phyloP scores from a whole-genome alignment of 64 coral and sea anemone genomes.

The Stichodactyla mertensii region DNA sequence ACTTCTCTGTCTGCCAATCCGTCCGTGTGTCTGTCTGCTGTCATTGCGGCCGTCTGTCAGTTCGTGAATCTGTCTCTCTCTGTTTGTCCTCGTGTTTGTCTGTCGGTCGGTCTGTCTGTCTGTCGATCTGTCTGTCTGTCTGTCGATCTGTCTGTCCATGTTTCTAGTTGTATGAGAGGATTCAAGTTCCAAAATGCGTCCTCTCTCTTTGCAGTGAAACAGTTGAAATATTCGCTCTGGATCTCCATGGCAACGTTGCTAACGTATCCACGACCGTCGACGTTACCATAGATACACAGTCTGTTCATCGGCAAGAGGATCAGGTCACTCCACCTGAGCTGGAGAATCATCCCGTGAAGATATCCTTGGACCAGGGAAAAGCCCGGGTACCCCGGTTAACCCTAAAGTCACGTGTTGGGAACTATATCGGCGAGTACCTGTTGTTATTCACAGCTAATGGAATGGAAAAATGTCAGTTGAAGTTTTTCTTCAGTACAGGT shows the following conservation, averaged over 20 bases:
- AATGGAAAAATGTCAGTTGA: conserved; percentile 32
- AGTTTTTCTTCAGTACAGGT: conserved; percentile 85
- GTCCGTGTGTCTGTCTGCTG: background rate
- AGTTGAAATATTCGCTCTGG: conserved; percentile 41
- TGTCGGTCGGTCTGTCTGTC: background rate
- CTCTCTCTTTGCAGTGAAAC: conserved; percentile 7
- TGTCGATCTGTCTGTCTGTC: background rate
- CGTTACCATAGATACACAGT: conserved; percentile 31
- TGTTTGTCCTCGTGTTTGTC: no score
- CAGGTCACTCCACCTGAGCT: conserved; percentile 36
- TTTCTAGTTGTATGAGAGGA: background rate
- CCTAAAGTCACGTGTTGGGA: conserved; percentile 48
- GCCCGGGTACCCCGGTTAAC: conserved; percentile 56
- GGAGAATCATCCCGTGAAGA: conserved; percentile 42
- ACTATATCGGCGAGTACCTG: conserved; percentile 72
- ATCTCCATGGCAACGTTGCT: conserved; percentile 44
- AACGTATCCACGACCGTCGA: conserved; percentile 36
- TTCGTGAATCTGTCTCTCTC: no score
- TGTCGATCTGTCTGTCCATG: background rate
- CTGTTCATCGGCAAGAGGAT: conserved; percentile 25
- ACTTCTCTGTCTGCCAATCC: background rate
- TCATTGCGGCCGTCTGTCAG: background rate
- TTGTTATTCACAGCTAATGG: conserved; percentile 62
- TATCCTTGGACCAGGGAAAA: conserved; percentile 32
- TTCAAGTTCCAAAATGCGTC: background rate